Conservation (phyloP, 1,140 invertebrate genomes). For the Hylaeus volcanicus region DNA sequence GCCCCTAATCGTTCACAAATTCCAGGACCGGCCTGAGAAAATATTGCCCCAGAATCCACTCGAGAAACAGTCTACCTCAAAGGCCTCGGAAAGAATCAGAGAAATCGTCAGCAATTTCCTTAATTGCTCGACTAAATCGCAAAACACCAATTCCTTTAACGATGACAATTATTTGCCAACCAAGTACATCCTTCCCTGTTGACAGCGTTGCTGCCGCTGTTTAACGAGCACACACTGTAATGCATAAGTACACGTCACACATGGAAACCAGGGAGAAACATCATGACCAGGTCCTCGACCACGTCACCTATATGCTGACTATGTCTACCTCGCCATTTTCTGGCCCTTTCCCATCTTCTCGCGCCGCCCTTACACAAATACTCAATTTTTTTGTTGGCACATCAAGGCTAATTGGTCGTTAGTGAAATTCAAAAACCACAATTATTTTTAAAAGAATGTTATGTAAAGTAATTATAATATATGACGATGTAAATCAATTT, state of each 20-base stretch:
- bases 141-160: not conserved
- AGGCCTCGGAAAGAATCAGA: not conserved
- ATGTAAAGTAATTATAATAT: too few species aligned
- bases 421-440: slow-evolving; percentile 15
- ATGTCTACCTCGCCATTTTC: slow-evolving; percentile 10
- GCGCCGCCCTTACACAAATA: slow-evolving; percentile 14
- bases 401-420: slow-evolving; percentile 37
- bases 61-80: not conserved
- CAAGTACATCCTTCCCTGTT: not conserved
- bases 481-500: too few species aligned
- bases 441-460: too few species aligned
- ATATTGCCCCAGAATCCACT: not conserved
- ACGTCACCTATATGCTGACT: slow-evolving; percentile 17
- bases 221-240: slow-evolving; percentile 25
- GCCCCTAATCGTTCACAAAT: too few species aligned
- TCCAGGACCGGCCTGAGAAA: too few species aligned
- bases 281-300: slow-evolving; percentile 8
- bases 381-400: slow-evolving; percentile 19
- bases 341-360: slow-evolving; percentile 10
- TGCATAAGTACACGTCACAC: slow-evolving; percentile 7
- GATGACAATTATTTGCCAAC: slow-evolving; percentile 19
- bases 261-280: slow-evolving; percentile 8
- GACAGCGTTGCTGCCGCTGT: slow-evolving; percentile 2
- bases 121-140: not conserved
- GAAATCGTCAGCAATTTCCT: not conserved